phyloP scores from a whole-genome alignment of 2,888 invertebrate species.

The Ischnura elegans region DNA sequence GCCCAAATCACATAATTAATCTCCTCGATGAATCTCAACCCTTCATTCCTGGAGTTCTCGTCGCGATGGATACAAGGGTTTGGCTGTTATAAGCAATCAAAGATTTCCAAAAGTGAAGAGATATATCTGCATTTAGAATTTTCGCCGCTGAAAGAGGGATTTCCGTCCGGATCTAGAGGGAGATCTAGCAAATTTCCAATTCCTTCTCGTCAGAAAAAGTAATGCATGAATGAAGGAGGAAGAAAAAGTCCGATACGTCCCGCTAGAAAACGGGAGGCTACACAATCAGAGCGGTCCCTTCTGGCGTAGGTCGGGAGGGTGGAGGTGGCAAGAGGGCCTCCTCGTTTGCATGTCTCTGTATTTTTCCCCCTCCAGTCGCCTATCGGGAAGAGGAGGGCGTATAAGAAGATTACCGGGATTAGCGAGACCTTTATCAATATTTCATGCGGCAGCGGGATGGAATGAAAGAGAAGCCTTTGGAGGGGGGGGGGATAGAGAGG shows the following conservation, averaged over 20 bases:
- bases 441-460: not conserved
- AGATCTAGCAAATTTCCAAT: not conserved
- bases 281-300: not conserved
- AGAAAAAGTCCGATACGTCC: not conserved
- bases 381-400: constrained; percentile 1
- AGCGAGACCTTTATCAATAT: constrained; percentile 19
- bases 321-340: not conserved
- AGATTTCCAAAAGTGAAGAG: not conserved
- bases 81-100: not conserved
- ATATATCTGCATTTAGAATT: not conserved
- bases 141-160: not conserved
- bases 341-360: constrained; percentile 8
- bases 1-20: no score
- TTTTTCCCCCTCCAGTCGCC: not conserved
- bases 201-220: not conserved
- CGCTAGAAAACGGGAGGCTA: not conserved
- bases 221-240: not conserved
- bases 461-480: constrained; percentile 13
- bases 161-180: not conserved
- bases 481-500: not conserved
- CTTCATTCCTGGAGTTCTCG: no score
- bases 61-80: no score
- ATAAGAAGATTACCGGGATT: constrained; percentile 16
- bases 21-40: no score
- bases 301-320: not conserved